Conservation (phyloP, 1,140 invertebrate species). For the Leptopilina clavipes region DNA sequence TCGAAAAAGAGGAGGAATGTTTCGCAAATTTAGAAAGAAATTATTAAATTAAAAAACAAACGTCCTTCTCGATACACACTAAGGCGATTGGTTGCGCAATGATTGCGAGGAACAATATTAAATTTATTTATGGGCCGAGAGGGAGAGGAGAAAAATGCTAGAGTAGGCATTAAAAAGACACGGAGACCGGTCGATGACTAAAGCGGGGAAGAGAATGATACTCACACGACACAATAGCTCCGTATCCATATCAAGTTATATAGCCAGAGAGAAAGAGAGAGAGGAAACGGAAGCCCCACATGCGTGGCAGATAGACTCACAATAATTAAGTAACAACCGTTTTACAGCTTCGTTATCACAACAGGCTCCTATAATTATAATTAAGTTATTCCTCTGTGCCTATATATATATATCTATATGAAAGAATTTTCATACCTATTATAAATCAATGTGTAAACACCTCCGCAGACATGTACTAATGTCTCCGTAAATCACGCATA, state of each 20-base stretch:
- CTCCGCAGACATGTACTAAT: conserved; percentile 22
- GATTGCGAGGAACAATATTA: conserved; percentile 61
- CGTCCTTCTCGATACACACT: conserved; percentile 38
- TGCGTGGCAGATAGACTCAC: conserved; percentile 51
- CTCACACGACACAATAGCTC: conserved; percentile 49
- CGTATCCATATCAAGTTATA: conserved; percentile 58
- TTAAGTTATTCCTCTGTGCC: conserved; percentile 17
- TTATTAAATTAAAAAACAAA: too few species aligned
- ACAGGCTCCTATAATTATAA: conserved; percentile 30
- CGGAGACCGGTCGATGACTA: conserved; percentile 50
- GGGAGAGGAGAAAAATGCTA: conserved; percentile 45
- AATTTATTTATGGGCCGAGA: conserved; percentile 57
- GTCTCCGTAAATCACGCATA: conserved; percentile 14
- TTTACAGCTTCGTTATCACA: conserved; percentile 56
- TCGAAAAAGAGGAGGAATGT: too few species aligned
- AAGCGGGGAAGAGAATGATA: conserved; percentile 49
- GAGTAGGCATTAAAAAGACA: conserved; percentile 20
- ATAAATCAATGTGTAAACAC: conserved; percentile 34
- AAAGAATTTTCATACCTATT: conserved; percentile 29
- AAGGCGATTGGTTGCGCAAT: conserved; percentile 60
- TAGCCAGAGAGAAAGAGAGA: conserved; percentile 53
- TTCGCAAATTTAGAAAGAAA: too few species aligned
- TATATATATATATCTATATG: background rate
- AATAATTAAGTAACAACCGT: conserved; percentile 55
- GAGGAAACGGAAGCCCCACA: conserved; percentile 57